Conservation (phyloP, 2,797 vertebrate species). For the Falco concolor region DNA sequence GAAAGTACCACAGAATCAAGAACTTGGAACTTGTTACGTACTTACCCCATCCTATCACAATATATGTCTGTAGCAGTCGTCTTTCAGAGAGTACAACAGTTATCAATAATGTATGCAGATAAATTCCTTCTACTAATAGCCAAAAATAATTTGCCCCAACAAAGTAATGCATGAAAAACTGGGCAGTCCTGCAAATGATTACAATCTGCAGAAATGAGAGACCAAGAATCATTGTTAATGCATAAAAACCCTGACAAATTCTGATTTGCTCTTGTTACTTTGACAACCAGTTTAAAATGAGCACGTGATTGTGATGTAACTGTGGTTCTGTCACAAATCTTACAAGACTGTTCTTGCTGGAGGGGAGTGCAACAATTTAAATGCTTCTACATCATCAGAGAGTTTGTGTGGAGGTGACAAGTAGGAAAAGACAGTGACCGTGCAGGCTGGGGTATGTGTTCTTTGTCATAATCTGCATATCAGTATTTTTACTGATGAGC, state of each 20-base stretch:
- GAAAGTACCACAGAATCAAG: neutral
- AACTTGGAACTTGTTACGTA: neutral
- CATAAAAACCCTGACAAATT: neutral
- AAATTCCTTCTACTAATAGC: conserved; percentile 93
- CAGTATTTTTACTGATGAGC: neutral
- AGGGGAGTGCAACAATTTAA: neutral
- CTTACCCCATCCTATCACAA: conserved; percentile 93
- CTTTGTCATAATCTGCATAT: neutral
- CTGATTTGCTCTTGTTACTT: neutral
- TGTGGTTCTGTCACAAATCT: neutral
- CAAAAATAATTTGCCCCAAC: conserved; percentile 91
- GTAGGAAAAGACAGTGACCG: neutral
- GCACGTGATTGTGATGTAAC: neutral
- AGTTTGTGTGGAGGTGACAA: neutral
- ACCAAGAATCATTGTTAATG: neutral
- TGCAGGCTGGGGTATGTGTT: neutral
- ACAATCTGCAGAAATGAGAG: conserved; percentile 71
- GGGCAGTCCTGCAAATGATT: conserved; percentile 81
- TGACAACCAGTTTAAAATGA: neutral
- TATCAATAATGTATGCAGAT: conserved; percentile 86
- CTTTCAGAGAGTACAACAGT: conserved; percentile 84
- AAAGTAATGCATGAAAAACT: conserved; percentile 89
- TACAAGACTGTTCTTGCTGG: neutral
- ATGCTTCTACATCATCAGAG: neutral
- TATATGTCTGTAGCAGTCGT: conserved; percentile 83